These are phyloP conservation scores for Huso huso DNA, from an alignment of 2,797 vertebrate species.

Conservation along the genomic window DNA sequence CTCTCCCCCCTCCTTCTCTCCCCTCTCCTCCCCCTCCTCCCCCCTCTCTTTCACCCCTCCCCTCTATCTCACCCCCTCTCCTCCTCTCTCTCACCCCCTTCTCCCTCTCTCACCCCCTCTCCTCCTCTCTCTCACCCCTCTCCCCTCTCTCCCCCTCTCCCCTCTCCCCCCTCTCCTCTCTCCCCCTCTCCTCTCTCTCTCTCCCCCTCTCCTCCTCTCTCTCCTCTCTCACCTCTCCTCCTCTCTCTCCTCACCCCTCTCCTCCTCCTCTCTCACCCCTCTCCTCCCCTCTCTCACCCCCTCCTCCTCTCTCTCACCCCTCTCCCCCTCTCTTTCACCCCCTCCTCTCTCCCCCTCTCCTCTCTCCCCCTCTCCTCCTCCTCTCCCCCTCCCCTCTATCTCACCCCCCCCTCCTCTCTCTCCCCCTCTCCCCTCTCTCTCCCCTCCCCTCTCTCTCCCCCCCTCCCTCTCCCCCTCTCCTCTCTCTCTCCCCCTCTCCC, in stretches of 20 bases:
- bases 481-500: conserved; percentile 24
- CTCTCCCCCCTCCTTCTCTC: not conserved
- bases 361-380: not conserved
- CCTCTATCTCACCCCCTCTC: not conserved
- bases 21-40: not conserved
- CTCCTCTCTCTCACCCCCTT: not conserved
- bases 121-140: not conserved
- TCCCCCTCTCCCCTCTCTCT: not conserved
- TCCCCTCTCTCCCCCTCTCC: too few species aligned
- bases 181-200: conserved; percentile 6
- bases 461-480: conserved; percentile 5
- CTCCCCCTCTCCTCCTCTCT: not conserved
- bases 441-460: conserved; percentile 13
- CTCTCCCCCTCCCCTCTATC: not conserved
- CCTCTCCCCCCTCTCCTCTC: conserved; percentile 29
- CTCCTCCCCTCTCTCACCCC: conserved; percentile 24
- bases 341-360: conserved; percentile 32
- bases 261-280: not conserved
- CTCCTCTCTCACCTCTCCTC: not conserved
- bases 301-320: not conserved
- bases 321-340: conserved; percentile 13
- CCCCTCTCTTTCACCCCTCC: not conserved
- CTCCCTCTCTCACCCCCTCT: conserved; percentile 23
- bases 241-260: fast-evolving
- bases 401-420: conserved; percentile 1